Base-by-base conservation (phyloP, 2,888 invertebrate genomes). In the Philereme transversata region DNA sequence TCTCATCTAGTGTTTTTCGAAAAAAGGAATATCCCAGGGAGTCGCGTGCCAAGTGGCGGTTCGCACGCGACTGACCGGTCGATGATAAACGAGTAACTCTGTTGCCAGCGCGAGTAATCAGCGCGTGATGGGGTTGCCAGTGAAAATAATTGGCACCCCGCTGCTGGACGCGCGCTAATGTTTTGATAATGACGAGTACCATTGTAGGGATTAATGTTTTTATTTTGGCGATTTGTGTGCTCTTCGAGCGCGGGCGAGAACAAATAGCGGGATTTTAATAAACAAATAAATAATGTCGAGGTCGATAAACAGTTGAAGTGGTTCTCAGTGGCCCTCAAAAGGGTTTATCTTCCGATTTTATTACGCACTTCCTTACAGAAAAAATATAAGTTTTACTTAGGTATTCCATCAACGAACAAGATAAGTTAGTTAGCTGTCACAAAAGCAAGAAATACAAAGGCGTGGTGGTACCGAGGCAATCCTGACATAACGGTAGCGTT, bases 141-240 rank as follows among this genome's bases (percentile, higher is more conserved):
- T 72, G 72, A 75, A 82, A 86, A 88, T 92, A 92, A 92, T 92
- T 91, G 91, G 91, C 91, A 77, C 88, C 91, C 91, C 88, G 90
- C 87, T 80, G 90, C 72, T 78, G 72, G 78, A 73, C 87, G 83
- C 81, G 84, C 83, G 86, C 78, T 86, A 86, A 86, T 91, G 88
- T 91, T 92, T 87, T 88, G 82, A 85, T 90, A 90, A 90, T 90
- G 86, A 87, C 83, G 87, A 86, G 84, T 81, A 80, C 78, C 79
- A 81, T 86, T 86, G 85, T 86, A 82, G 79, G 69, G 81, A 83
- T 84, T 84, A 73, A 76, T 80, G 82, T 85, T 85, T 81, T 87
- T 87, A 86, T 87, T 86, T 84, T 81, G 79, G 73, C 75, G 83
- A 88, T 87, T 88, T 86, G 78, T 81, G 73, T 79, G 77, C 74